A percentile compares a stretch with the other conserved stretches of the same genome.
These are phyloP conservation scores for Oreochromis tanganicae DNA, from an alignment of 2,113 vertebrate genomes.

Conservation along the genomic window DNA sequence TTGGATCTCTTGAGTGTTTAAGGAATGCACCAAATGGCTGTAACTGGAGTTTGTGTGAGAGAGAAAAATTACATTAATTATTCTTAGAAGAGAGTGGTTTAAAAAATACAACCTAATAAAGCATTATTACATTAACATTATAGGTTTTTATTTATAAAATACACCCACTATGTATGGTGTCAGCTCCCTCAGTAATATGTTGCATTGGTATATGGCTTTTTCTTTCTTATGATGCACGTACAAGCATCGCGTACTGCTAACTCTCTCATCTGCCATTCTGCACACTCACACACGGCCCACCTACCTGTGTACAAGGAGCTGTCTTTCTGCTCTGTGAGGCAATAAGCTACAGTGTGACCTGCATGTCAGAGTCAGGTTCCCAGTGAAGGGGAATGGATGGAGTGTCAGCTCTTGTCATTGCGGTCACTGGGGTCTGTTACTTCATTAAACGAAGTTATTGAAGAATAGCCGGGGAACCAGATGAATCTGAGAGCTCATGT, in stretches of 20 bases:
- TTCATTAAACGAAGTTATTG: slow-evolving; percentile 46
- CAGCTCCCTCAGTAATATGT: background rate
- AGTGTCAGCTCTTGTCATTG: slow-evolving; percentile 15
- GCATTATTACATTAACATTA: background rate
- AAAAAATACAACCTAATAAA: background rate
- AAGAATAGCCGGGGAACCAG: background rate
- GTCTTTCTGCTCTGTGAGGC: background rate
- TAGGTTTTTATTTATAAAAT: background rate
- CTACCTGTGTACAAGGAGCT: background rate
- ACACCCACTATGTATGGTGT: background rate
- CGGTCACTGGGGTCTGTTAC: slow-evolving; percentile 36
- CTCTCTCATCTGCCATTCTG: background rate
- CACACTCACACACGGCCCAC: background rate
- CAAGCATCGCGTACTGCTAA: background rate
- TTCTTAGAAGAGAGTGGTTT: background rate
- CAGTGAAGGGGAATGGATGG: slow-evolving; percentile 1
- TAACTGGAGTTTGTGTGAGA: background rate
- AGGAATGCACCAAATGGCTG: slow-evolving; percentile 2
- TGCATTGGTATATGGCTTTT: background rate
- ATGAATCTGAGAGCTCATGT: background rate
- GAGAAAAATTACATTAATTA: background rate
- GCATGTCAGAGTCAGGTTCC: slow-evolving; percentile 40
- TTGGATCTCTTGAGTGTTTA: slow-evolving; percentile 20
- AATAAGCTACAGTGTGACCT: background rate
- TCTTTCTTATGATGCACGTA: background rate